Evolutionary conservation across 2,113 vertebrate species (phyloP).

Genomic region (Struthidea cinerea): DNA sequence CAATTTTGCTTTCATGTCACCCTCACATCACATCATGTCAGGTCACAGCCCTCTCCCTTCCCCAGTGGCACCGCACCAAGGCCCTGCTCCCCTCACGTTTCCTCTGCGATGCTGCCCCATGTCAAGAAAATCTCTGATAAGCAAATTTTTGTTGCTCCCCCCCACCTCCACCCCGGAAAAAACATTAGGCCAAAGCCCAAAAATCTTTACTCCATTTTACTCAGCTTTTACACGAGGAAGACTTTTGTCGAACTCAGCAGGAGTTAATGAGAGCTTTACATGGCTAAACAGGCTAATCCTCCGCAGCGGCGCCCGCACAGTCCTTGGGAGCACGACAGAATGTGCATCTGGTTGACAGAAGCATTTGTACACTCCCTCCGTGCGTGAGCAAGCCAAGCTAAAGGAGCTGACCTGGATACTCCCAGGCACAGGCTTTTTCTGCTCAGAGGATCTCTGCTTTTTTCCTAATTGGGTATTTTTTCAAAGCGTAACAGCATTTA

Average conservation of each 20-base stretch:
- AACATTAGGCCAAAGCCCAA: neutral
- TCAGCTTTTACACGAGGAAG: neutral
- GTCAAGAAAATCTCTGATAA: neutral
- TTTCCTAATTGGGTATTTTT: constrained; percentile 44
- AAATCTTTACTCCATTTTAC: constrained; percentile 15
- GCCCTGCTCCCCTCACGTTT: neutral
- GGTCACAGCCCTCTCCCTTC: neutral
- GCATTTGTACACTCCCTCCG: neutral
- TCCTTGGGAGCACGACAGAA: constrained; percentile 10
- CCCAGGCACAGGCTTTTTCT: constrained; percentile 2
- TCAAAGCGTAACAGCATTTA: constrained; percentile 44
- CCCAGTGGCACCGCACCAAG: neutral
- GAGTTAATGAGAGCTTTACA: constrained; percentile 45
- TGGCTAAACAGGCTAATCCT: constrained; percentile 27
- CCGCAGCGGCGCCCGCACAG: constrained; percentile 6
- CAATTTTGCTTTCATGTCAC: neutral
- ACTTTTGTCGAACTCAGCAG: constrained; percentile 18
- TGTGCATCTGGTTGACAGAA: constrained; percentile 40
- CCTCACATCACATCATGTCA: rapidly evolving
- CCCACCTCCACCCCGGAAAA: rapidly evolving
- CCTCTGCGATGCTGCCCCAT: neutral
- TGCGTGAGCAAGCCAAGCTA: constrained; percentile 10
- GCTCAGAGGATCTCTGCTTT: constrained; percentile 4
- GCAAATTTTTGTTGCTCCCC: neutral
- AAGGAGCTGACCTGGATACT: constrained; percentile 58